Evolutionary conservation across 2,888 invertebrate genomes (phyloP).

Genomic region (Kryphioiulus occultus): DNA sequence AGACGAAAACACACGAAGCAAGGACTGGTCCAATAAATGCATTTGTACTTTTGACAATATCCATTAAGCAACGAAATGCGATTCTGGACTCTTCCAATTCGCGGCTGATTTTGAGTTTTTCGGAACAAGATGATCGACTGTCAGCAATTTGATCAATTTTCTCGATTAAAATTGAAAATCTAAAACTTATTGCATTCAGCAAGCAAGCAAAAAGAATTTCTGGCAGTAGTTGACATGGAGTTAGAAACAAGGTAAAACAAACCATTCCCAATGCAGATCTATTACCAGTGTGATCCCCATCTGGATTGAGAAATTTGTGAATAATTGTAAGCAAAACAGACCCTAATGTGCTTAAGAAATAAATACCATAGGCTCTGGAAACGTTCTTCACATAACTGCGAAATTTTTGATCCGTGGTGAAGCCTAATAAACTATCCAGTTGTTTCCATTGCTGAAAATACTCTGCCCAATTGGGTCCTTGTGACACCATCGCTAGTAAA

Average conservation of each 20-base stretch:
- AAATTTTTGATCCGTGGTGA: neutral
- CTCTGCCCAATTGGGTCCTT: neutral
- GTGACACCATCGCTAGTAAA: neutral
- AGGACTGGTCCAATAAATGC: neutral
- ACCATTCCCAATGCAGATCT: neutral
- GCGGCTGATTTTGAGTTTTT: neutral
- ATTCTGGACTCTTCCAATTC: neutral
- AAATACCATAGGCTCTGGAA: neutral
- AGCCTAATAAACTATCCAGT: neutral
- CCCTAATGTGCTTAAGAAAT: neutral
- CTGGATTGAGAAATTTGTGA: neutral
- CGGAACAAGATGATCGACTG: neutral
- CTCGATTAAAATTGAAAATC: neutral
- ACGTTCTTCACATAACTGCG: neutral
- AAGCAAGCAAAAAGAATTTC: neutral
- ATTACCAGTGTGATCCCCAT: neutral
- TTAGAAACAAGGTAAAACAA: neutral
- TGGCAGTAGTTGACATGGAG: neutral
- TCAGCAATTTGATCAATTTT: neutral
- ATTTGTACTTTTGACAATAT: neutral
- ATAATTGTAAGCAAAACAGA: neutral
- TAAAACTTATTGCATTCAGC: neutral
- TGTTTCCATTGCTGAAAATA: neutral
- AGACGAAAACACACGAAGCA: neutral
- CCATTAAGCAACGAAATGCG: neutral